phyloP scores from a whole-genome alignment of 2,113 vertebrate species.

The Microtus ochrogaster region DNA sequence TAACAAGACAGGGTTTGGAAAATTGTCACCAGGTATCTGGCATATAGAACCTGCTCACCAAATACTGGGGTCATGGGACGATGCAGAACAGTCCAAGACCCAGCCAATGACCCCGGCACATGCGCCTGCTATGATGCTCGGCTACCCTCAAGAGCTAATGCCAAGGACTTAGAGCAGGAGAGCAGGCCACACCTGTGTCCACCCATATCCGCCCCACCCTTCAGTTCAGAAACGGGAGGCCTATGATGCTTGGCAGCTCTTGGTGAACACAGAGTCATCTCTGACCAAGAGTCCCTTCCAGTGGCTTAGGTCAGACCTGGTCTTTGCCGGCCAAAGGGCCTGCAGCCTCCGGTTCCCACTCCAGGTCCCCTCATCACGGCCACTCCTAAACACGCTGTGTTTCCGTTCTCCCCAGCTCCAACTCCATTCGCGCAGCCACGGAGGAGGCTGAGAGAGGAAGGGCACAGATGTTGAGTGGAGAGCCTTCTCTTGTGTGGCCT shows the following conservation, averaged over 20 bases:
- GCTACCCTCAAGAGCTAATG: background rate
- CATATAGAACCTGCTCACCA: background rate
- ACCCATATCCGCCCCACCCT: background rate
- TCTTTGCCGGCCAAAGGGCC: background rate
- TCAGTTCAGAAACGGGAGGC: background rate
- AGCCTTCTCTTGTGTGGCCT: background rate
- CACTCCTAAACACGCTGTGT: background rate
- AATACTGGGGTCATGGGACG: fast-evolving
- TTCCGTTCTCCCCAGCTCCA: background rate
- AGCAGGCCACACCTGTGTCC: fast-evolving
- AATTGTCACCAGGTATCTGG: background rate
- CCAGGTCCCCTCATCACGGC: background rate
- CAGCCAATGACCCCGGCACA: fast-evolving
- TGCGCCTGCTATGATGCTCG: background rate
- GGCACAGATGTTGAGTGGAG: background rate
- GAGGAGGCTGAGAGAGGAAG: fast-evolving
- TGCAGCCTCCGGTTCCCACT: background rate
- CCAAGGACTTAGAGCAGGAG: background rate
- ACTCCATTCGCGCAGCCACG: too few species aligned
- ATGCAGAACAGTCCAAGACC: background rate
- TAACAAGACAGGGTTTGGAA: background rate
- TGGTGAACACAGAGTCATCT: fast-evolving
- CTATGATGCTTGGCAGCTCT: too few species aligned
- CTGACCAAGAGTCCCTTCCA: background rate
- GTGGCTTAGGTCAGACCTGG: too few species aligned